Evolutionary conservation across 2,113 vertebrate species (phyloP).

Genomic region (Fulica atra): DNA sequence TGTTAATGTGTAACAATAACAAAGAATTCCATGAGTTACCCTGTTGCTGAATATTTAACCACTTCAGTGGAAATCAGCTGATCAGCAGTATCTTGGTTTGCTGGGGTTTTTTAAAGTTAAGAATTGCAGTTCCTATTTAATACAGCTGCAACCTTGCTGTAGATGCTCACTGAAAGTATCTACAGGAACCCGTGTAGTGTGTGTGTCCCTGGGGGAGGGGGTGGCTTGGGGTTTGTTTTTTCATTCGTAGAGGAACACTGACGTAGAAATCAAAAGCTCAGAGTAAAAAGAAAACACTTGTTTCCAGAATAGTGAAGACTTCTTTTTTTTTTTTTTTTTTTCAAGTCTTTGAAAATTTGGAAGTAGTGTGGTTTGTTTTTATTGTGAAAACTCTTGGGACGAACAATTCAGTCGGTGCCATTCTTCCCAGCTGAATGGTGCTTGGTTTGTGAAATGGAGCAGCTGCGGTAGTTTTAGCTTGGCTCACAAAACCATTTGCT

Average conservation of each 20-base stretch:
- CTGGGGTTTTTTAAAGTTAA: not conserved
- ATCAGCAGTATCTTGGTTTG: not conserved
- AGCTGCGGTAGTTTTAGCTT: conserved; percentile 74
- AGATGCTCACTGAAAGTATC: conserved; percentile 58
- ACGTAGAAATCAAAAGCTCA: conserved; percentile 73
- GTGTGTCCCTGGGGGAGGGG: conserved; percentile 29
- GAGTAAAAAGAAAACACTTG: conserved; percentile 77
- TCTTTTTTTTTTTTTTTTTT: not conserved
- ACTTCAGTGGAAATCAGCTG: not conserved
- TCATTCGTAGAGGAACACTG: conserved; percentile 71
- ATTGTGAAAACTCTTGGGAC: conserved; percentile 76
- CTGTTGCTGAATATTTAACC: not conserved
- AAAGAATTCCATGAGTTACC: not conserved
- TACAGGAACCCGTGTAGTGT: conserved; percentile 56
- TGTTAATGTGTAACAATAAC: not conserved
- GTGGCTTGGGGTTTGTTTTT: conserved; percentile 33
- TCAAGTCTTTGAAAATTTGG: conserved; percentile 77
- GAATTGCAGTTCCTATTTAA: conserved; percentile 50
- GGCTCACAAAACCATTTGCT: conserved; percentile 77
- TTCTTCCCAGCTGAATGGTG: conserved; percentile 80
- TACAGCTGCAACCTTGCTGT: conserved; percentile 66
- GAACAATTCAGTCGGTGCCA: conserved; percentile 79
- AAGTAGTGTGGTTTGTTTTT: conserved; percentile 79
- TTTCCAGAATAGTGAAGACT: conserved; percentile 71
- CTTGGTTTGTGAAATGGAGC: conserved; percentile 75